A percentile compares a stretch with the other conserved stretches of the same genome.
Evolutionary conservation across 2,113 vertebrate genomes (phyloP).

Genomic region (Varanus salvator): DNA sequence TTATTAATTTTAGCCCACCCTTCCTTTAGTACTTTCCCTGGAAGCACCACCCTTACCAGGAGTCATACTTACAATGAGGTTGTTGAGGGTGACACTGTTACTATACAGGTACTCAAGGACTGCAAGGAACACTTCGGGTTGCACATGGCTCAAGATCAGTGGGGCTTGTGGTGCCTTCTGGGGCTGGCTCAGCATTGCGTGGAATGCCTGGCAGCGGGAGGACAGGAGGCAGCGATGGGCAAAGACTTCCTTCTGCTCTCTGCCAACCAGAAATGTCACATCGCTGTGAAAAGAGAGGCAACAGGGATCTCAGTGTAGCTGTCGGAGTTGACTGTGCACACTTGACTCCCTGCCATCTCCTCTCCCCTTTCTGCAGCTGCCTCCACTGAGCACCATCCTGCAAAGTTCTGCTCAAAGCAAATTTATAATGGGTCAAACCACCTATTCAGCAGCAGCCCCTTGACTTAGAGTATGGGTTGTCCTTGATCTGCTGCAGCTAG

Average conservation of each 20-base stretch:
- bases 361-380: background rate
- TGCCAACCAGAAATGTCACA: constrained; percentile 81
- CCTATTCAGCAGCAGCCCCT: background rate
- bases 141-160: constrained; percentile 75
- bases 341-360: background rate
- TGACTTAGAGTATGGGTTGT: background rate
- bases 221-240: constrained; percentile 82
- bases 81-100: constrained; percentile 79
- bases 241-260: constrained; percentile 78
- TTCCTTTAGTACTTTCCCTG: background rate
- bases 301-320: background rate
- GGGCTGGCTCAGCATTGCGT: constrained; percentile 69
- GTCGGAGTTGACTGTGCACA: background rate
- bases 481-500: too few species aligned
- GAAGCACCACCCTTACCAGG: background rate
- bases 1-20: background rate
- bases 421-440: background rate
- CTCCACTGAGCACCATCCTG: background rate
- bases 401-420: background rate
- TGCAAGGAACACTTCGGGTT: constrained; percentile 80
- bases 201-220: constrained; percentile 79
- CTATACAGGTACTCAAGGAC: constrained; percentile 85
- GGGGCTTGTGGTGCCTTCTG: constrained; percentile 55
- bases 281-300: constrained; percentile 67
- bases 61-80: constrained; percentile 73